Percentiles rank a stretch among this genome's conserved stretches.
These are phyloP conservation scores for Leptopilina boulardi DNA, from an alignment of 1,140 invertebrate species.

Conservation along the genomic window DNA sequence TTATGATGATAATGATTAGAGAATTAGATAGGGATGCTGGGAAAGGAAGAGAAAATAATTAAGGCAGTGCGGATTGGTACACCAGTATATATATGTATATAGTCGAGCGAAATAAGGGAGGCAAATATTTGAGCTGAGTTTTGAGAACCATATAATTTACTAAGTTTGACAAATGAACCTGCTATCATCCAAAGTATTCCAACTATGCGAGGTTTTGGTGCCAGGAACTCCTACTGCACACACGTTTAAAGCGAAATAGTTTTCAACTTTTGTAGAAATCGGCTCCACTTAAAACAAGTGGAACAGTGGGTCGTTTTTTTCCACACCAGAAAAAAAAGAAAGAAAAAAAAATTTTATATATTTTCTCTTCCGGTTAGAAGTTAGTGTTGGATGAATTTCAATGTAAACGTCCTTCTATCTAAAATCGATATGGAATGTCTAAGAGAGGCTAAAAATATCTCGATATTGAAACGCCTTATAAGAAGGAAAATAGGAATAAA, in stretches of 20 bases:
- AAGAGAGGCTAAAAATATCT: background rate
- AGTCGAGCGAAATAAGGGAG: background rate
- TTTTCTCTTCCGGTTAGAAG: background rate
- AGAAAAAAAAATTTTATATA: background rate
- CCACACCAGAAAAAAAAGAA: background rate
- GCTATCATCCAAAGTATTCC: slow-evolving; percentile 22
- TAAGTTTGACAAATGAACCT: slow-evolving; percentile 31
- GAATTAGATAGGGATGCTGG: background rate
- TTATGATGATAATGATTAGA: background rate
- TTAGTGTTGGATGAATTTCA: slow-evolving; percentile 15
- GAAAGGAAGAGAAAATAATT: background rate
- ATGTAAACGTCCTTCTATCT: background rate
- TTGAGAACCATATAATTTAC: slow-evolving; percentile 26
- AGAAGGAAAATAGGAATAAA: background rate
- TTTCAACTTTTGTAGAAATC: slow-evolving; percentile 9
- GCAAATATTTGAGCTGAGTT: slow-evolving; percentile 9
- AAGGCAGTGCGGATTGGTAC: background rate
- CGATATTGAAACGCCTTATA: background rate
- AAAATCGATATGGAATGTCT: background rate
- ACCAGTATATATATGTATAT: too few species aligned
- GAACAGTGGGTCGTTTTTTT: slow-evolving; percentile 3
- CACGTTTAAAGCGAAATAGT: slow-evolving; percentile 9
- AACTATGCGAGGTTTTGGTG: slow-evolving; percentile 25
- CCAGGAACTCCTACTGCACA: slow-evolving; percentile 16
- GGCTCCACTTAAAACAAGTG: slow-evolving; percentile 24